Percentiles rank a stretch among this genome's conserved stretches.
Conservation (phyloP, 92 coral and sea anemone species). For the Blastomussa wellsi region DNA sequence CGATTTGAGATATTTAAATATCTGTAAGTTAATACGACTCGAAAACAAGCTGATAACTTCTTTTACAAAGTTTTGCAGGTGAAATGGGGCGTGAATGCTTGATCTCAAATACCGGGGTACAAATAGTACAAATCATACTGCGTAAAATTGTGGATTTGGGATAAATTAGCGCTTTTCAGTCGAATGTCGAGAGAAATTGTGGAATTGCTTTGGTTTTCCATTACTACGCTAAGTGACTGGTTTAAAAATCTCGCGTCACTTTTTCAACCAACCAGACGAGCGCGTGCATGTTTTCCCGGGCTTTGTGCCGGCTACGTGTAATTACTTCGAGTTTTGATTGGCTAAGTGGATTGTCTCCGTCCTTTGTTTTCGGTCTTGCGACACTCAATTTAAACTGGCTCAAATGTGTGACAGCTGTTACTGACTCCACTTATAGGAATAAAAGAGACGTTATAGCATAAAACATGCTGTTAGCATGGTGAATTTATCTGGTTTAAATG, state of each 20-base stretch:
- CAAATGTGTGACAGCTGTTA: not conserved
- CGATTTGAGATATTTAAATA: not conserved
- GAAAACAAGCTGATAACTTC: not conserved
- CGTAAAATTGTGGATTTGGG: not conserved
- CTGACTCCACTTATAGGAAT: not conserved
- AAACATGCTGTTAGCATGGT: not conserved
- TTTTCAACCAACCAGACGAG: too few relatives aligned
- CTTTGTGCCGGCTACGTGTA: too few relatives aligned
- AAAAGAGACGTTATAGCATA: not conserved
- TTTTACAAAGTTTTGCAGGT: not conserved
- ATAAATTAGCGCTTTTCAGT: too few relatives aligned
- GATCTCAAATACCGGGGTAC: not conserved
- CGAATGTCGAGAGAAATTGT: too few relatives aligned
- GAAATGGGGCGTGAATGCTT: not conserved
- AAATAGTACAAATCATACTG: not conserved
- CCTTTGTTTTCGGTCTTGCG: too few relatives aligned
- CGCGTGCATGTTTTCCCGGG: too few relatives aligned
- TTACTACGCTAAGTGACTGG: too few relatives aligned
- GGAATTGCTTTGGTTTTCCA: too few relatives aligned
- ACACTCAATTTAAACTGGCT: too few relatives aligned
- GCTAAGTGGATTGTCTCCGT: too few relatives aligned
- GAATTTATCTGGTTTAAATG: not conserved
- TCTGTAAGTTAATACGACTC: not conserved
- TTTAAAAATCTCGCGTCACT: too few relatives aligned
- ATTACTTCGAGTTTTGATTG: too few relatives aligned